A percentile compares a stretch with the other conserved stretches of the same genome.
Evolutionary conservation across 2,113 vertebrate genomes (phyloP).

Genomic region (Leptodactylus fuscus): DNA sequence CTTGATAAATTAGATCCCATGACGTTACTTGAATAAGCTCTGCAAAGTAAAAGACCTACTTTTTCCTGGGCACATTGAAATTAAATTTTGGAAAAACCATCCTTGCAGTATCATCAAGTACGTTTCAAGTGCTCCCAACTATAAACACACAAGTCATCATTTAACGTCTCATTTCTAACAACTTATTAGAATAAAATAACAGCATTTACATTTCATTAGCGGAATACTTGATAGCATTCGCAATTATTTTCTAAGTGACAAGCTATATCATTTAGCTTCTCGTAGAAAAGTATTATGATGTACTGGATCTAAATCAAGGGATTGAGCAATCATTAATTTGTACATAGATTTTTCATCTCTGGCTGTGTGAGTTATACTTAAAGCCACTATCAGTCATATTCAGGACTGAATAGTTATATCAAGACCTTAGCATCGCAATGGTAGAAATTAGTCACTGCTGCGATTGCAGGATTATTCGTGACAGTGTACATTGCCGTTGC

Average conservation of each 20-base stretch:
- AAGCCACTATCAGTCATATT: not conserved
- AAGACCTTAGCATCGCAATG: not conserved
- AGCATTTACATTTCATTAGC: slow-evolving; percentile 26
- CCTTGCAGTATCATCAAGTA: slow-evolving; percentile 41
- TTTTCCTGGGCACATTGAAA: slow-evolving; percentile 27
- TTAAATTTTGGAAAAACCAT: slow-evolving; percentile 33
- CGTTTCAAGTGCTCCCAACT: slow-evolving; percentile 12
- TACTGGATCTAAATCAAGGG: not conserved
- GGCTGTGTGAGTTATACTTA: not conserved
- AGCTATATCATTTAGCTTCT: slow-evolving; percentile 23
- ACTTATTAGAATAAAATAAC: slow-evolving; percentile 11
- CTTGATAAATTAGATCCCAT: slow-evolving; percentile 57
- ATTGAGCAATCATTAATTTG: not conserved
- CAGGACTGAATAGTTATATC: no score
- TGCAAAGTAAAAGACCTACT: slow-evolving; percentile 28
- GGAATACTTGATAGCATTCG: slow-evolving; percentile 22
- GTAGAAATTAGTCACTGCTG: no score
- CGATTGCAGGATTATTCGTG: no score
- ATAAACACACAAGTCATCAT: slow-evolving; percentile 39
- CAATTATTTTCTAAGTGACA: slow-evolving; percentile 47
- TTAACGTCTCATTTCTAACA: slow-evolving; percentile 22
- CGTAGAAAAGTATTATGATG: not conserved
- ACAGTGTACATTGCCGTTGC: no score
- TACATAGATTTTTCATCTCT: not conserved
- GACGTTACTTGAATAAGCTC: slow-evolving; percentile 28